Evolutionary conservation across 92 coral and sea anemone species (phyloP).

Genomic region (Phenganax stokvisi): DNA sequence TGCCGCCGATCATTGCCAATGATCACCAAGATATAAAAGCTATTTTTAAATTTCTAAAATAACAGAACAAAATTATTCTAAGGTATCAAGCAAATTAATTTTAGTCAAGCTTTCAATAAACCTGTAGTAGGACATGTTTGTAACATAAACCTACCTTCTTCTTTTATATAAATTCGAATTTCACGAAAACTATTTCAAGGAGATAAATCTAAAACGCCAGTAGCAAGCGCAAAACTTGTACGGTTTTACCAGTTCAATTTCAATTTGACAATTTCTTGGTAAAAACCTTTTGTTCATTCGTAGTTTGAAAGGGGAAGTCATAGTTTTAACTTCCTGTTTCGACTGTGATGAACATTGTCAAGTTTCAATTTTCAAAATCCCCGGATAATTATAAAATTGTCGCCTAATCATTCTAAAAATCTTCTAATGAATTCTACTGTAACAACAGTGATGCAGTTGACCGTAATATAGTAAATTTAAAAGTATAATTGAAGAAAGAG

Average conservation of each 20-base stretch:
- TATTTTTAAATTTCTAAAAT: too few relatives aligned
- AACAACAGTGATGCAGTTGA: too few relatives aligned
- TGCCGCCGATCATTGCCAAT: too few relatives aligned
- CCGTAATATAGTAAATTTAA: too few relatives aligned
- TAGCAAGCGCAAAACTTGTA: not conserved
- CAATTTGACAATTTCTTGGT: not conserved
- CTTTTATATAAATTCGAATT: not conserved
- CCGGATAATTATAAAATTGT: not conserved
- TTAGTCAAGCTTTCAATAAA: too few relatives aligned
- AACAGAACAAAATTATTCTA: too few relatives aligned
- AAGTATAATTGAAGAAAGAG: too few relatives aligned
- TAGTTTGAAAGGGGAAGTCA: not conserved
- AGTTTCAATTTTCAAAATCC: not conserved
- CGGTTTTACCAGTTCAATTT: not conserved
- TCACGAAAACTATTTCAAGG: not conserved
- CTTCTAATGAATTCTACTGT: too few relatives aligned
- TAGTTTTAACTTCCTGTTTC: not conserved
- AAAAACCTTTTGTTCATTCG: not conserved
- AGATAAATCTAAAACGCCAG: not conserved
- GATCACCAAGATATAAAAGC: too few relatives aligned
- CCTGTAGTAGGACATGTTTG: too few relatives aligned
- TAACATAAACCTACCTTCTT: too few relatives aligned
- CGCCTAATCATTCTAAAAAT: not conserved
- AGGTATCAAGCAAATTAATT: too few relatives aligned
- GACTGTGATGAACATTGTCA: not conserved